phyloP scores from a whole-genome alignment of 2,113 vertebrate genomes.

The Brienomyrus longianalis region DNA sequence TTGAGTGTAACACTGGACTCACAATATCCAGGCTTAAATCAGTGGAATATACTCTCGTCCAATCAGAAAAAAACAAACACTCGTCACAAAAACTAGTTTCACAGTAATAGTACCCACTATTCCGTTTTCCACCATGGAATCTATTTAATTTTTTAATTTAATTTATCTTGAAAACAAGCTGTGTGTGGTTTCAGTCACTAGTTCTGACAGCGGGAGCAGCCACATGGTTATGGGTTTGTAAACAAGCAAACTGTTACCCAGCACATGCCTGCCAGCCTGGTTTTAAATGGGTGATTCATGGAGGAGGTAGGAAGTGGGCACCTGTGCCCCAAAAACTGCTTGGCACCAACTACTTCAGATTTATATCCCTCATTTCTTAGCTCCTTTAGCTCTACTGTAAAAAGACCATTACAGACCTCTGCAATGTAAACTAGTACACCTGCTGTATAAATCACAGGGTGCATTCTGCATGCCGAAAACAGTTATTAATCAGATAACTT shows the following conservation, averaged over 20 bases:
- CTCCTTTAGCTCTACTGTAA: not conserved
- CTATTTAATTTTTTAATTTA: not conserved
- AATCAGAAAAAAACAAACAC: not conserved
- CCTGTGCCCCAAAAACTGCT: not conserved
- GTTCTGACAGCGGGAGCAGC: not conserved
- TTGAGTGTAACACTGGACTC: not conserved
- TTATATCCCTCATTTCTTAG: not conserved
- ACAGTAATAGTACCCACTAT: not conserved
- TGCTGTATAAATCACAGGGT: not conserved
- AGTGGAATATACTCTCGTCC: not conserved
- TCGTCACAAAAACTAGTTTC: not conserved
- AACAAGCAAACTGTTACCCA: not conserved
- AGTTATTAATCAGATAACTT: not conserved
- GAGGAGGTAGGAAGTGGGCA: not conserved
- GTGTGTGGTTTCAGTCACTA: not conserved
- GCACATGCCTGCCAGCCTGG: not conserved
- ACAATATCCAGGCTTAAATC: not conserved
- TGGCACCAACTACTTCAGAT: not conserved
- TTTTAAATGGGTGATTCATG: not conserved
- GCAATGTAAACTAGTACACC: not conserved
- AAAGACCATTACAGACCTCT: not conserved
- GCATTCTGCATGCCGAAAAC: not conserved
- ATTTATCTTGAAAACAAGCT: not conserved
- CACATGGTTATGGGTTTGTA: not conserved
- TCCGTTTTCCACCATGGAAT: not conserved